These are phyloP conservation scores for Lateolabrax maculatus DNA, from an alignment of 2,797 vertebrate species.

Conservation along the genomic window DNA sequence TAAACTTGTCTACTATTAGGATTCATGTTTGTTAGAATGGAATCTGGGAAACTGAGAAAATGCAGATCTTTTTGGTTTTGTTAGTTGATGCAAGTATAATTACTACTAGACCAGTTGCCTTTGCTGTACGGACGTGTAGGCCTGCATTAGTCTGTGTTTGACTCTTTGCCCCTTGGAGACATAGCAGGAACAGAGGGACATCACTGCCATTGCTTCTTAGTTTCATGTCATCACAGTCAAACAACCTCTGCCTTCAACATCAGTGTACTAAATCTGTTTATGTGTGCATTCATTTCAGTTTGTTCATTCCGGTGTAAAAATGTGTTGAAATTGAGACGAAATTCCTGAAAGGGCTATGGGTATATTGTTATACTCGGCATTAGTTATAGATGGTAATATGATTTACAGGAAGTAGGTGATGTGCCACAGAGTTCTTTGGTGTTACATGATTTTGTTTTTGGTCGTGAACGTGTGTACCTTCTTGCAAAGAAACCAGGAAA, in stretches of 20 bases:
- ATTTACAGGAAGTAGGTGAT: conserved; percentile 63
- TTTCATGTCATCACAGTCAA: conserved; percentile 50
- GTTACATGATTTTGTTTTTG: conserved; percentile 42
- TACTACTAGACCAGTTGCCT: conserved; percentile 77
- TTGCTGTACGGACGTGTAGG: conserved; percentile 73
- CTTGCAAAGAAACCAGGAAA: conserved; percentile 42
- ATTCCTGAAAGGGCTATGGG: conserved; percentile 71
- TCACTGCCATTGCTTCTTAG: conserved; percentile 23
- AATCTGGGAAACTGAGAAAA: conserved; percentile 66
- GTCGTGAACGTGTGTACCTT: conserved; percentile 42
- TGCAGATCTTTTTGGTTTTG: conserved; percentile 53
- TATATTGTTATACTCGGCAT: conserved; percentile 64
- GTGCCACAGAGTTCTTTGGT: conserved; percentile 60
- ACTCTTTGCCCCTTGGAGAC: conserved; percentile 42
- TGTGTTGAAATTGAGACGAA: conserved; percentile 52
- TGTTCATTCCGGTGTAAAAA: conserved; percentile 36
- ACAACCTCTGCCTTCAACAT: conserved; percentile 67
- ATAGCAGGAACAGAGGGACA: conserved; percentile 26
- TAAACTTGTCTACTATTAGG: conserved; percentile 76
- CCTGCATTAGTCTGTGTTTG: conserved; percentile 53
- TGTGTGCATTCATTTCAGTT: conserved; percentile 38
- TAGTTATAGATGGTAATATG: conserved; percentile 68
- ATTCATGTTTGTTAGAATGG: conserved; percentile 76
- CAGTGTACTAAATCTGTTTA: conserved; percentile 25
- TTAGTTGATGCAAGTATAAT: conserved; percentile 67